These are phyloP conservation scores for Achatina immaculata DNA, from an alignment of 1,140 invertebrate genomes.

Conservation along the genomic window DNA sequence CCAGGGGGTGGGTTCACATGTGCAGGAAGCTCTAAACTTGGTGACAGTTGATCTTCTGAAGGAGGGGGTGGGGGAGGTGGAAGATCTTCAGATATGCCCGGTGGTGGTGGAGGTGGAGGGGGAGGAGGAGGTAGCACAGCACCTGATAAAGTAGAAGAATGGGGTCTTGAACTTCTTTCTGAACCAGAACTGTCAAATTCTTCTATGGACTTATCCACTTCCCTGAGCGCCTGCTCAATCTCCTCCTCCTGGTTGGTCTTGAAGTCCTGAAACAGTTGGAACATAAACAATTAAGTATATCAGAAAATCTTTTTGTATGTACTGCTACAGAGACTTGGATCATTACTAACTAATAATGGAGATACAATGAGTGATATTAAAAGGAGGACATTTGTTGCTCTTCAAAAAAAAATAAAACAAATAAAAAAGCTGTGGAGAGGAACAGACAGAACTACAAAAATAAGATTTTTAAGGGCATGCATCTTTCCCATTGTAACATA, in stretches of 20 bases:
- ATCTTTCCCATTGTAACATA: too few relatives aligned
- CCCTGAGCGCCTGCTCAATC: constrained; percentile 35
- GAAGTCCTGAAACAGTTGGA: constrained; percentile 42
- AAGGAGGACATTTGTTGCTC: too few relatives aligned
- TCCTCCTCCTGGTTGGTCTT: constrained; percentile 34
- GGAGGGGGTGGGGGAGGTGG: constrained; percentile 40
- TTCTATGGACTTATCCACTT: constrained; percentile 45
- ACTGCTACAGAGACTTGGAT: too few relatives aligned
- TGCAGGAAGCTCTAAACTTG: constrained; percentile 37
- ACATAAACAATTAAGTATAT: too few relatives aligned
- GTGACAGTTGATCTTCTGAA: background rate
- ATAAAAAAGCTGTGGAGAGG: too few relatives aligned
- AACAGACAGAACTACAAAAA: too few relatives aligned
- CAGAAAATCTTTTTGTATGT: too few relatives aligned
- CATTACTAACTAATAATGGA: too few relatives aligned
- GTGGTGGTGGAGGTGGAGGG: constrained; percentile 36
- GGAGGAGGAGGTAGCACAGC: constrained; percentile 34
- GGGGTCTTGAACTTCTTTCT: constrained; percentile 19
- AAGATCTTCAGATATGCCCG: constrained; percentile 37
- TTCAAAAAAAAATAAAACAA: too few relatives aligned
- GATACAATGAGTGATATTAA: too few relatives aligned
- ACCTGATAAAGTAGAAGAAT: constrained; percentile 9
- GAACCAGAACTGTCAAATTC: constrained; percentile 37
- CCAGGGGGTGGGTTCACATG: constrained; percentile 31
- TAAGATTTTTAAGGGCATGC: too few relatives aligned